Conservation (phyloP, 1,140 invertebrate genomes). For the Meloidogyne exigua region DNA sequence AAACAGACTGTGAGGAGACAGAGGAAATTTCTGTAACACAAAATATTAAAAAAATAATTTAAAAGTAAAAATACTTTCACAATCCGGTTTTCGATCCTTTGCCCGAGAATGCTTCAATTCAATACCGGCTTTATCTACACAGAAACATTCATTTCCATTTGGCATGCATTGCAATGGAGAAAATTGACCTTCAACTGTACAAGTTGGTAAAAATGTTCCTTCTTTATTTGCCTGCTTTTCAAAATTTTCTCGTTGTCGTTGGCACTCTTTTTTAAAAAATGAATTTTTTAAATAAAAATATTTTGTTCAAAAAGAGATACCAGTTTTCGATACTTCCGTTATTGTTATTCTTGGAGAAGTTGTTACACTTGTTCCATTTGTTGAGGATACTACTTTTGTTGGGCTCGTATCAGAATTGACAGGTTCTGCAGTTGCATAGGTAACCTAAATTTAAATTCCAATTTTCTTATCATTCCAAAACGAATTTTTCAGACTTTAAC, state of each 20-base stretch:
- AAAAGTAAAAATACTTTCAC: constrained; percentile 47
- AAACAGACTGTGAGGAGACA: constrained; percentile 28
- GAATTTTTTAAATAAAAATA: constrained; percentile 14
- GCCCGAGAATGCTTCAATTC: constrained; percentile 58
- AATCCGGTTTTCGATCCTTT: constrained; percentile 53
- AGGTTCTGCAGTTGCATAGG: constrained; percentile 19
- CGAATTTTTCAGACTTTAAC: no score
- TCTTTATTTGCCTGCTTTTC: constrained; percentile 24
- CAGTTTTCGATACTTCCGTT: constrained; percentile 23
- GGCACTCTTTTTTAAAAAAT: constrained; percentile 45
- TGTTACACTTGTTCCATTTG: constrained; percentile 14
- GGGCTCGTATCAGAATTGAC: not conserved
- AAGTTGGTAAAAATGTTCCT: constrained; percentile 60
- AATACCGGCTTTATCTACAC: constrained; percentile 56
- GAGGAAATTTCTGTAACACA: constrained; percentile 41
- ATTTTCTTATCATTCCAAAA: no score
- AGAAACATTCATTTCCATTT: constrained; percentile 56
- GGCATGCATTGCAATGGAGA: constrained; percentile 56
- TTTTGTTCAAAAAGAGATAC: constrained; percentile 6
- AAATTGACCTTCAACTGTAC: constrained; percentile 48
- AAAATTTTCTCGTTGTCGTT: constrained; percentile 47
- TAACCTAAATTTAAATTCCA: constrained; percentile 7
- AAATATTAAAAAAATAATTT: constrained; percentile 20
- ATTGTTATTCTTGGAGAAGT: constrained; percentile 31
- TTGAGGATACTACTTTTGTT: constrained; percentile 11